phyloP scores from a whole-genome alignment of 2,888 invertebrate genomes.

The Margaritifera margaritifera region DNA sequence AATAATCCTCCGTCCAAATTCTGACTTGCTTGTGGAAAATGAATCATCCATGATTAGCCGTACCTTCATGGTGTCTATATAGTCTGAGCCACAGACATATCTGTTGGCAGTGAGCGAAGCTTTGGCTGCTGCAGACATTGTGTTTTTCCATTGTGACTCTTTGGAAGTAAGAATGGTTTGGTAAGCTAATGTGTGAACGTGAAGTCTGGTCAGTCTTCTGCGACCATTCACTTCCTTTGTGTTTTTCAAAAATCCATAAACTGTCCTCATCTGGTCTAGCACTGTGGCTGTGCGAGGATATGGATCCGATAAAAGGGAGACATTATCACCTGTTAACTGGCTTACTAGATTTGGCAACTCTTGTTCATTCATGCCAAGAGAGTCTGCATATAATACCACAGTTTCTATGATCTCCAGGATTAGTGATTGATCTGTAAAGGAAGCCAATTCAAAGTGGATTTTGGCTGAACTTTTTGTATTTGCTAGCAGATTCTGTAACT shows the following conservation, averaged over 20 bases:
- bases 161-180: conserved; percentile 85
- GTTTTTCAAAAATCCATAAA: conserved; percentile 74
- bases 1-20: conserved; percentile 77
- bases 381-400: conserved; percentile 84
- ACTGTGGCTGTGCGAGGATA: conserved; percentile 86
- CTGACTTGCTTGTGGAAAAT: conserved; percentile 81
- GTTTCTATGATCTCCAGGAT: conserved; percentile 80
- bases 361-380: conserved; percentile 91
- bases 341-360: conserved; percentile 85
- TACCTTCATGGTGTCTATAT: conserved; percentile 76
- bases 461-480: conserved; percentile 77
- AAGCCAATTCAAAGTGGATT: conserved; percentile 90
- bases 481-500: conserved; percentile 81
- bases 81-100: conserved; percentile 83
- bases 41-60: conserved; percentile 86
- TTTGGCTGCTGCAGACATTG: conserved; percentile 86
- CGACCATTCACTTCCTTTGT: conserved; percentile 69
- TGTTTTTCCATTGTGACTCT: conserved; percentile 82
- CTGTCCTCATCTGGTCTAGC: conserved; percentile 85
- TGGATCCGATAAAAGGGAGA: conserved; percentile 84
- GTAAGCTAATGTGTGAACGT: conserved; percentile 90
- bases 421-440: conserved; percentile 83
- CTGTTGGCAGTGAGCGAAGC: conserved; percentile 87
- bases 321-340: conserved; percentile 81
- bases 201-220: conserved; percentile 82